Evolutionary conservation across 2,797 vertebrate genomes (phyloP).

Genomic region (Furcifer pardalis): DNA sequence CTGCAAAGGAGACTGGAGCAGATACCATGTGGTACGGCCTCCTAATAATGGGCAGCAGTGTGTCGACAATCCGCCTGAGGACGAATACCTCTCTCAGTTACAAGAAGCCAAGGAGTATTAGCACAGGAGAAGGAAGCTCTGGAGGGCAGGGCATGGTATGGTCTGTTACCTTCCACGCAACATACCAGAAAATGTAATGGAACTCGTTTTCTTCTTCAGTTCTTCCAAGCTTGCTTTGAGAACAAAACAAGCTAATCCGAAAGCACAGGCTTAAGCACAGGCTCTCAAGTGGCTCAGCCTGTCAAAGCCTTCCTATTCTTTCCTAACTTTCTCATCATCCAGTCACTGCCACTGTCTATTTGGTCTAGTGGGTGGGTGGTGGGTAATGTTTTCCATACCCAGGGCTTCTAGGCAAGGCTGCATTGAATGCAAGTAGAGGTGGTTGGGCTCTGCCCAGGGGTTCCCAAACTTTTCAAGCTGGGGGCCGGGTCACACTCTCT

Average conservation of each 20-base stretch:
- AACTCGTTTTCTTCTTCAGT: background rate
- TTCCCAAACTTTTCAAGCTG: no score
- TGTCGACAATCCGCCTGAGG: conserved; percentile 84
- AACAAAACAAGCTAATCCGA: background rate
- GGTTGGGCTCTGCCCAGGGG: background rate
- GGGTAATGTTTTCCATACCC: background rate
- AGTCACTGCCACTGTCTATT: background rate
- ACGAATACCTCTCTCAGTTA: conserved; percentile 89
- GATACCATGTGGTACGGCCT: conserved; percentile 87
- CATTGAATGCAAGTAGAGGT: background rate
- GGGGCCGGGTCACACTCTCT: no score
- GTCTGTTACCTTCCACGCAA: background rate
- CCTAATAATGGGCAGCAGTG: conserved; percentile 90
- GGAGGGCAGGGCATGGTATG: background rate
- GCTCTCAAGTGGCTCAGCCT: background rate
- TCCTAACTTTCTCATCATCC: rapidly evolving
- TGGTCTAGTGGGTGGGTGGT: background rate
- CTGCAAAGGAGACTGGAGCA: conserved; percentile 97
- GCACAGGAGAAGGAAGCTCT: rapidly evolving
- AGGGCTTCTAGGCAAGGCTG: background rate
- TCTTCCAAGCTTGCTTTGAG: background rate
- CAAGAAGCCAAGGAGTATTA: conserved; percentile 92
- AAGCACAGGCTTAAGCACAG: background rate
- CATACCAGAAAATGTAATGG: background rate
- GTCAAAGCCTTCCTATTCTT: background rate